Evolutionary conservation across 1,140 invertebrate genomes (phyloP).

Genomic region (Chlorops oryzae): DNA sequence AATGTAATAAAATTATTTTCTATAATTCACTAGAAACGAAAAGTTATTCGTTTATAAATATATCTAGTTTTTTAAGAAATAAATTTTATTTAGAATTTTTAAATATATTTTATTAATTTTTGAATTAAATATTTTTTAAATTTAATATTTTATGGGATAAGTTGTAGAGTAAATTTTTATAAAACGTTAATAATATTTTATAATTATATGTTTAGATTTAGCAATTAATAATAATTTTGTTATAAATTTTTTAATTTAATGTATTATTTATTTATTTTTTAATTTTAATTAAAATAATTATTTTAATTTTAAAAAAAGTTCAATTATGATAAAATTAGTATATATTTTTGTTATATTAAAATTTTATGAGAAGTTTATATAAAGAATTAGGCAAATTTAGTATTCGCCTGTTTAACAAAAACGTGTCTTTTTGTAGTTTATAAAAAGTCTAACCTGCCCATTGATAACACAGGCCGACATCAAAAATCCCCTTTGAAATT

Average conservation of each 20-base stretch:
- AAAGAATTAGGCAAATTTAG: constrained; percentile 60
- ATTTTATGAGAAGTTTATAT: constrained; percentile 44
- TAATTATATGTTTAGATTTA: constrained; percentile 44
- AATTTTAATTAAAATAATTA: constrained; percentile 49
- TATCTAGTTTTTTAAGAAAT: constrained; percentile 61
- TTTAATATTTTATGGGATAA: no score
- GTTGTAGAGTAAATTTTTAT: constrained; percentile 37
- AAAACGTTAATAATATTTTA: constrained; percentile 31
- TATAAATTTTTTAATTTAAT: constrained; percentile 32
- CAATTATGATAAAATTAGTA: constrained; percentile 55
- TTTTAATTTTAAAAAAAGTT: constrained; percentile 39
- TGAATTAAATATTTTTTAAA: no score
- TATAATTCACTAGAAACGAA: constrained; percentile 55
- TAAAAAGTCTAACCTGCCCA: constrained; percentile 58
- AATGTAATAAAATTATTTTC: constrained; percentile 54
- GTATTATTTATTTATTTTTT: constrained; percentile 38
- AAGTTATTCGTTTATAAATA: constrained; percentile 56
- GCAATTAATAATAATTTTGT: constrained; percentile 35
- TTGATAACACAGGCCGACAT: no score
- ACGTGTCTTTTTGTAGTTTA: constrained; percentile 59
- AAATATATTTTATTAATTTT: constrained; percentile 46
- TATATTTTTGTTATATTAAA: constrained; percentile 41
- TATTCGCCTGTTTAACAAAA: constrained; percentile 69
- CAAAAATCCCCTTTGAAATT: no score
- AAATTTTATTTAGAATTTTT: constrained; percentile 52